Evolutionary conservation across 2,113 vertebrate species (phyloP).

Genomic region (Sturnira hondurensis): DNA sequence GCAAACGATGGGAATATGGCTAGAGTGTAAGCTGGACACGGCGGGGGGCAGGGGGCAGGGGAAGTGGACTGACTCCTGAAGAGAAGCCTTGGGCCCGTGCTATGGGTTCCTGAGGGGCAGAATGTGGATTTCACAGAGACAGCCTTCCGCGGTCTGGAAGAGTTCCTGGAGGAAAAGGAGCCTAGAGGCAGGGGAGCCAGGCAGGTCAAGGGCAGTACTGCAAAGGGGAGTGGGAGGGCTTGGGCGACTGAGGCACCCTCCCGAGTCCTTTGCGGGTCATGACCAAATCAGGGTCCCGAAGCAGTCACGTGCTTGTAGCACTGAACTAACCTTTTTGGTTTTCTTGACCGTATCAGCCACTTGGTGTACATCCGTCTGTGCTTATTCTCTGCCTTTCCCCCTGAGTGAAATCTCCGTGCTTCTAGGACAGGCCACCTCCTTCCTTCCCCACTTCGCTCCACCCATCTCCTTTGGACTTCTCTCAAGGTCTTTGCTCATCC

Average conservation of each 20-base stretch:
- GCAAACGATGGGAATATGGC: too few species aligned
- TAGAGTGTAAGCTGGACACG: rapidly evolving
- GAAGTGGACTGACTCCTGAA: too few species aligned
- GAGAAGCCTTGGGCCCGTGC: rapidly evolving
- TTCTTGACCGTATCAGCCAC: neutral
- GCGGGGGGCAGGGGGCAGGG: neutral
- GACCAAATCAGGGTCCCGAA: neutral
- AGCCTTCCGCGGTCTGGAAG: neutral
- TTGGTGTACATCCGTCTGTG: neutral
- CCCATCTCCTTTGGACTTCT: neutral
- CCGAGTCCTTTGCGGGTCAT: neutral
- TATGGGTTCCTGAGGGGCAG: neutral
- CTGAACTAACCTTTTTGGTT: neutral
- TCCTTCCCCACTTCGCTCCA: too few species aligned
- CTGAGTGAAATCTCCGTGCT: neutral
- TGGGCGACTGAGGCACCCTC: neutral
- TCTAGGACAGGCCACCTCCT: neutral
- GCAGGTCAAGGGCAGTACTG: neutral
- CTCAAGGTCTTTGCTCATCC: neutral
- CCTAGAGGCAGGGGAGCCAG: neutral
- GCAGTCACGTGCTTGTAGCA: neutral
- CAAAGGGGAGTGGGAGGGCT: neutral
- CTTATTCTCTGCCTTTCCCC: neutral
- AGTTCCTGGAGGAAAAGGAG: neutral
- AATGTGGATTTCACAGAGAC: neutral